These are phyloP conservation scores for Cheilosia soror DNA, from an alignment of 2,888 invertebrate species.

Conservation along the genomic window DNA sequence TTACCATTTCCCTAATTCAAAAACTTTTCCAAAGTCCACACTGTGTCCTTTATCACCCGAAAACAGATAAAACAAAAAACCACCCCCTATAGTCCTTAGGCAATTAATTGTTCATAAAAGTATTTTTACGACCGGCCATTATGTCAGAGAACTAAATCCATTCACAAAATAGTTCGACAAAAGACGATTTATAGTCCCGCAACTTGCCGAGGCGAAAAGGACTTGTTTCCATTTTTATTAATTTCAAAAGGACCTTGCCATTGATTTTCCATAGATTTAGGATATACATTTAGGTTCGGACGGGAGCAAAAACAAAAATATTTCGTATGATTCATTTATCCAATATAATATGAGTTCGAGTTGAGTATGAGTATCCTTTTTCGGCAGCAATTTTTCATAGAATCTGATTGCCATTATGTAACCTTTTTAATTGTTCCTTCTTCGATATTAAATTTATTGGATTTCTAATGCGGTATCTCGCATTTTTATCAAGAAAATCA, in stretches of 20 bases:
- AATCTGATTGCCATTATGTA: conserved; percentile 18
- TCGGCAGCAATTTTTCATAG: conserved; percentile 18
- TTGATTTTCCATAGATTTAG: background rate
- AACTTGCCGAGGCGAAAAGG: conserved; percentile 16
- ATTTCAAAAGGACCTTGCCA: conserved; percentile 13
- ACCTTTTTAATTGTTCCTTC: conserved; percentile 30
- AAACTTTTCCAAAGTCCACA: background rate
- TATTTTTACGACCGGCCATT: conserved; percentile 45
- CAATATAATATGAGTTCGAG: background rate
- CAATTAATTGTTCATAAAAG: conserved; percentile 61
- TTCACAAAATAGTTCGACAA: conserved; percentile 43
- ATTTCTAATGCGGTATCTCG: conserved; percentile 18
- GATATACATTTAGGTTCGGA: background rate
- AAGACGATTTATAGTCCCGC: conserved; percentile 18
- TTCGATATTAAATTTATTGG: conserved; percentile 27
- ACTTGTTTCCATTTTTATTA: conserved; percentile 8
- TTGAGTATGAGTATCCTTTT: conserved; percentile 6
- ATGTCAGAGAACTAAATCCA: conserved; percentile 42
- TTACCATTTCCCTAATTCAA: background rate
- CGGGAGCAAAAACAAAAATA: background rate
- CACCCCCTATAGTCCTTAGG: conserved; percentile 30
- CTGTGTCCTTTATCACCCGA: background rate
- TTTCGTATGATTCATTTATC: conserved; percentile 24
- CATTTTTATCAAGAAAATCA: conserved; percentile 33
- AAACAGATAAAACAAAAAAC: conserved; percentile 2